Conservation (phyloP, 2,888 invertebrate genomes). For the Formica aserva region DNA sequence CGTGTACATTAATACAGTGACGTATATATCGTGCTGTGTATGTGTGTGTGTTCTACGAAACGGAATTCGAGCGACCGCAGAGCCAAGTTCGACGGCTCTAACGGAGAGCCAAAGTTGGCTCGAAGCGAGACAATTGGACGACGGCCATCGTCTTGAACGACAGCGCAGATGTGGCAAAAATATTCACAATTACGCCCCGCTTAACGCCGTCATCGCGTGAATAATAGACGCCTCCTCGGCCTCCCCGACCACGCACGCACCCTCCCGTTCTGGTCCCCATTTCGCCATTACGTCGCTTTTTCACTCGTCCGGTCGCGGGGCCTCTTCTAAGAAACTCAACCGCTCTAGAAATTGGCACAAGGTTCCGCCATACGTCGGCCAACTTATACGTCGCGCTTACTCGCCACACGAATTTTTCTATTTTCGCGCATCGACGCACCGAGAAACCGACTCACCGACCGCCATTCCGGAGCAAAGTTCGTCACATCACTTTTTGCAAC, state of each 20-base stretch:
- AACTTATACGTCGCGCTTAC: slow-evolving; percentile 67
- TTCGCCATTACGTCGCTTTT: slow-evolving; percentile 47
- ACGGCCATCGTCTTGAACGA: slow-evolving; percentile 83
- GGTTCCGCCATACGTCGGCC: slow-evolving; percentile 73
- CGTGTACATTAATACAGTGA: slow-evolving; percentile 17
- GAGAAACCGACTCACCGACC: slow-evolving; percentile 23
- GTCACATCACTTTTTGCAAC: slow-evolving; percentile 17
- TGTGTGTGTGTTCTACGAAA: slow-evolving; percentile 27
- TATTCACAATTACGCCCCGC: slow-evolving; percentile 83
- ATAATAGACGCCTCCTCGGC: slow-evolving; percentile 79
- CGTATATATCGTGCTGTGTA: neutral
- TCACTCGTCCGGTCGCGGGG: slow-evolving; percentile 48
- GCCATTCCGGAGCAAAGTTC: slow-evolving; percentile 33
- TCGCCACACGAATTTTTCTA: slow-evolving; percentile 61
- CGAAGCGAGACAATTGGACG: slow-evolving; percentile 83
- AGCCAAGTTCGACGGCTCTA: slow-evolving; percentile 72
- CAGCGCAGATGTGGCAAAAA: slow-evolving; percentile 84
- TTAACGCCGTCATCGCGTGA: slow-evolving; percentile 76
- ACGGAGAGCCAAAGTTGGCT: slow-evolving; percentile 72
- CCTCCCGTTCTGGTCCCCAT: slow-evolving; percentile 16
- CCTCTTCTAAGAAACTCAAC: slow-evolving; percentile 77
- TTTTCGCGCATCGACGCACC: slow-evolving; percentile 55
- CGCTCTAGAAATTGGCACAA: slow-evolving; percentile 83
- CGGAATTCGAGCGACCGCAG: slow-evolving; percentile 64
- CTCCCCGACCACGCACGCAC: slow-evolving; percentile 27